phyloP scores from a whole-genome alignment of 2,888 invertebrate genomes.

The Pecten maximus region DNA sequence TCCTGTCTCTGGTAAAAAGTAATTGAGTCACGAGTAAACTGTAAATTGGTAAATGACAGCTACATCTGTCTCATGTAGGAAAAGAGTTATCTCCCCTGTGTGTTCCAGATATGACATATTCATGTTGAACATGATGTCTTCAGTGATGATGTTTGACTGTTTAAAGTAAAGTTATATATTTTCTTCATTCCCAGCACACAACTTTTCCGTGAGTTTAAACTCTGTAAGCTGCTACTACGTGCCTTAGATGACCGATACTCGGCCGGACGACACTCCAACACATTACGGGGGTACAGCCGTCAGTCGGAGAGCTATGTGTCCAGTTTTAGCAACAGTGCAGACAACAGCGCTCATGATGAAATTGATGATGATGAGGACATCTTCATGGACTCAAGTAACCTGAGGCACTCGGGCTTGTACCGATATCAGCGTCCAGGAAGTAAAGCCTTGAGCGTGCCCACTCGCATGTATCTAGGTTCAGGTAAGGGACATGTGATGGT shows the following conservation, averaged over 20 bases:
- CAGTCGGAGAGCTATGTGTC: slow-evolving; percentile 81
- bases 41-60: no score
- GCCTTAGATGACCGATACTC: slow-evolving; percentile 79
- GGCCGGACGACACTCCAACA: slow-evolving; percentile 75
- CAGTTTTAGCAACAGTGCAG: slow-evolving; percentile 80
- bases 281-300: slow-evolving; percentile 80
- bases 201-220: slow-evolving; percentile 81
- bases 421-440: slow-evolving; percentile 80
- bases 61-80: no score
- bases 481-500: slow-evolving; percentile 58
- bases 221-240: slow-evolving; percentile 80
- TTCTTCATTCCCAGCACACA: slow-evolving; percentile 71
- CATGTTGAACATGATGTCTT: no score
- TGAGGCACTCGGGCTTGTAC: slow-evolving; percentile 73
- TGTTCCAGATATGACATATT: no score
- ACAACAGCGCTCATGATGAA: slow-evolving; percentile 75
- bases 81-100: no score
- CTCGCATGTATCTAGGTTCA: slow-evolving; percentile 65
- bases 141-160: no score
- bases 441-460: slow-evolving; percentile 79
- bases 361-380: slow-evolving; percentile 74
- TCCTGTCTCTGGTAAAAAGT: no score
- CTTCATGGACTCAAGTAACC: slow-evolving; percentile 68
- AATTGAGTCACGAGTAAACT: no score
- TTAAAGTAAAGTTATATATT: no score